Percentiles rank a stretch among this genome's conserved stretches.
phyloP scores from a whole-genome alignment of 2,797 vertebrate genomes.

The Argya squamiceps region DNA sequence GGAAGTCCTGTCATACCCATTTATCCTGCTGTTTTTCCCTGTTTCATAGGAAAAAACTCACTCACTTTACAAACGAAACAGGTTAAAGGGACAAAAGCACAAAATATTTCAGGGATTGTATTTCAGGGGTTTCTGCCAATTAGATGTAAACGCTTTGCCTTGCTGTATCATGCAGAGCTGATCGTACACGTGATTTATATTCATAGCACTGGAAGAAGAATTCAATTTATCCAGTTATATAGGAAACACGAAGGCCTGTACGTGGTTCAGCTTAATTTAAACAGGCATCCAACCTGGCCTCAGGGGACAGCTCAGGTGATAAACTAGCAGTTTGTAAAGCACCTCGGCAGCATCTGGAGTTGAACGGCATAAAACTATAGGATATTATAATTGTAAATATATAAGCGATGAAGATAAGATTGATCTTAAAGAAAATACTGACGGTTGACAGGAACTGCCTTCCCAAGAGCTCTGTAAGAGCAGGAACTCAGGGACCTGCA shows the following conservation, averaged over 20 bases:
- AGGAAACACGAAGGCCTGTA: neutral
- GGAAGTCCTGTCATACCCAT: neutral
- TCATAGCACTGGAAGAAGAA: neutral
- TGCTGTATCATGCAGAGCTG: neutral
- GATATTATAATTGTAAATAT: neutral
- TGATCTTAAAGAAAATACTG: neutral
- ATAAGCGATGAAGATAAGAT: neutral
- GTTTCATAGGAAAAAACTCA: neutral
- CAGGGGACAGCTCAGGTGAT: neutral
- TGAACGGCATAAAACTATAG: neutral
- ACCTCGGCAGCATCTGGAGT: neutral
- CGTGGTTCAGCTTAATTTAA: neutral
- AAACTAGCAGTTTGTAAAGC: neutral
- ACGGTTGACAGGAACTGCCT: fast-evolving
- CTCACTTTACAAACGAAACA: neutral
- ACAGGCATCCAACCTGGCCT: neutral
- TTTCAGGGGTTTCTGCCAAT: neutral
- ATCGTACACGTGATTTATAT: neutral
- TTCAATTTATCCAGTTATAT: neutral
- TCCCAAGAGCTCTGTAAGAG: neutral
- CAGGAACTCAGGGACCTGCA: neutral
- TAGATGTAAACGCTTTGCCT: neutral
- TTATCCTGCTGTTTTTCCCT: neutral
- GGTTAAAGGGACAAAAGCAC: neutral
- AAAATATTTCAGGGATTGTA: neutral